Evolutionary conservation across 2,888 invertebrate genomes (phyloP), one percentile per base, ranked within the genome.

Genomic region (Diploptera punctata): DNA sequence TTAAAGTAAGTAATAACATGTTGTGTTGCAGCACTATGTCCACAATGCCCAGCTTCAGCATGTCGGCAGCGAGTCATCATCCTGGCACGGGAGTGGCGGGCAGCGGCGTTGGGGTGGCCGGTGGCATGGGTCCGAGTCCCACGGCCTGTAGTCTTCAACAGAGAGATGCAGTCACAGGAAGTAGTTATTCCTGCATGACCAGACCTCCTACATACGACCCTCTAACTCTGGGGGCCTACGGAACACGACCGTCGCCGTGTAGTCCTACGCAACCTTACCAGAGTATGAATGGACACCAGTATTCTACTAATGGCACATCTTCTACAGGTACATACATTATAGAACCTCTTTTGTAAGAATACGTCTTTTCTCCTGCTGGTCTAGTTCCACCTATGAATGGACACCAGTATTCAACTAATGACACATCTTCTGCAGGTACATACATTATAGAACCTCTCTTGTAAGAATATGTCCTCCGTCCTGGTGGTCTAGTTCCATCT

Each of bases 231-330:
- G 82, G 83, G 75, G 82, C 81, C 75, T 86, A 85, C 76, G 81
- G 84, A 33, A 54, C 73, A 13, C 54, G 75, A 18, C 76, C 75
- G 31, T 80, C 84, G 72, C 88, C 82, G 81, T 91, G 82, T 87
- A 92, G 85, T 83, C 92, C 84, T 81, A 90, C 87, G 77, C 91
- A 89, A 81, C 89, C 88, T 44, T 89, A 89, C 84, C 90, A 90
- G 81, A 84, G 87, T 71, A 77, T 79, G 77, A 77, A 80, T 77
- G 82, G 84, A 71, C 73, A 76, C 71, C 86, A 86, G 79, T 86
- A 86, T 78, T 82, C 82, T 75, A 81, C 84, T 38, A 85, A 85
- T 77, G 87, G 87, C 73, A 83, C 86, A 16, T 85, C 85, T 10
- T 87, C 88, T 33, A 87, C 88, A 78, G 86, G 86, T 86, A 80